A percentile compares a stretch with the other conserved stretches of the same genome.
phyloP scores from a whole-genome alignment of 2,113 vertebrate genomes.

The Corydoras sp. region DNA sequence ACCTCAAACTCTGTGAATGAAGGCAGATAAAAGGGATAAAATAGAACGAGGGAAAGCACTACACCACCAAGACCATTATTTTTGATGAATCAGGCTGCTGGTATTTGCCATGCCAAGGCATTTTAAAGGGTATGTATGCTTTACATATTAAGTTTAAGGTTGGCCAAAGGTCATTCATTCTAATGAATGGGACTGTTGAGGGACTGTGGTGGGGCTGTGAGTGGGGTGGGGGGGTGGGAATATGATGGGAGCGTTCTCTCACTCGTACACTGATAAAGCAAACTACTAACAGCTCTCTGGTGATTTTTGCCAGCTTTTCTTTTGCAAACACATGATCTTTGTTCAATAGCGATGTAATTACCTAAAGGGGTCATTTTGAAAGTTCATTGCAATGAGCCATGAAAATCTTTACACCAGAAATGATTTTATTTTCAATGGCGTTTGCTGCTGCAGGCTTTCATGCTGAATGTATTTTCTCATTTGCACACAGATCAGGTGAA shows the following conservation, averaged over 20 bases:
- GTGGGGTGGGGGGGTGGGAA: constrained; percentile 15
- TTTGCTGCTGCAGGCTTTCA: no score
- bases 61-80: constrained; percentile 49
- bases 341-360: no score
- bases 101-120: constrained; percentile 50
- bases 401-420: no score
- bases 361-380: no score
- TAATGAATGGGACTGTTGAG: constrained; percentile 36
- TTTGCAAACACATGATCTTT: no score
- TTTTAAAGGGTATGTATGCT: constrained; percentile 54
- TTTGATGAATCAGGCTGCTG: constrained; percentile 56
- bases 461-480: no score
- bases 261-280: background rate
- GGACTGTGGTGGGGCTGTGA: constrained; percentile 12
- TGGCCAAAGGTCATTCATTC: constrained; percentile 49
- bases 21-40: constrained; percentile 34
- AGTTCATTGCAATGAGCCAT: no score
- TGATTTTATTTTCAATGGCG: no score
- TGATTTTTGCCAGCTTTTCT: no score
- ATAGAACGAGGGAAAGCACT: constrained; percentile 10
- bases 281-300: no score
- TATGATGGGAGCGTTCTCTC: constrained; percentile 18
- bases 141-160: constrained; percentile 57
- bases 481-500: no score
- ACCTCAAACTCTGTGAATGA: constrained; percentile 43